These are phyloP conservation scores for Orestias chungarensis DNA, from an alignment of 2,797 vertebrate genomes.

Conservation along the genomic window DNA sequence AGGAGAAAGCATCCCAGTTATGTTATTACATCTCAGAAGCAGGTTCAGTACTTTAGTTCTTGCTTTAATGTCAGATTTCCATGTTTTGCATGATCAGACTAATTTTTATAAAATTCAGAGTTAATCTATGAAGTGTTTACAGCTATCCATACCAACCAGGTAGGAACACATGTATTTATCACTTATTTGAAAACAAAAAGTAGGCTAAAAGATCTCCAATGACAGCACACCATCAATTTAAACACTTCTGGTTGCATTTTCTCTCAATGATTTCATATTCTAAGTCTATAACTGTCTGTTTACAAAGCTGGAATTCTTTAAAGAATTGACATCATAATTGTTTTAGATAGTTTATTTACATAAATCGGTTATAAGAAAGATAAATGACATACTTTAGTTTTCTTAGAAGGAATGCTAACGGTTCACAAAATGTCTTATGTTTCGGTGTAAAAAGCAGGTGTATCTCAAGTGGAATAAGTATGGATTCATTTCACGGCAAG, in stretches of 20 bases:
- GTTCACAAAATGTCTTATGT: background rate
- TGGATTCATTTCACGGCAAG: too few relatives aligned
- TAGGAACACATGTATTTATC: background rate
- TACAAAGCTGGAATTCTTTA: background rate
- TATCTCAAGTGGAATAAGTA: too few relatives aligned
- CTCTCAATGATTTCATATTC: background rate
- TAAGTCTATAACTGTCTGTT: background rate
- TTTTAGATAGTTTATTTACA: background rate
- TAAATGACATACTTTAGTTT: too few relatives aligned
- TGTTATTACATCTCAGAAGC: constrained; percentile 15
- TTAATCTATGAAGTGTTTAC: background rate
- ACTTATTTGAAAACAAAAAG: background rate
- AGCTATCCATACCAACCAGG: background rate
- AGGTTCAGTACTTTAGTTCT: background rate
- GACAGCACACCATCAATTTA: background rate
- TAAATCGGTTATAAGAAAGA: too few relatives aligned
- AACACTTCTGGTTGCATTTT: background rate
- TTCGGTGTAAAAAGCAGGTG: background rate
- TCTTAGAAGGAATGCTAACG: background rate
- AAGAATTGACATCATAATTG: background rate
- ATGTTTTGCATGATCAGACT: background rate
- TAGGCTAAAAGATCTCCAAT: background rate
- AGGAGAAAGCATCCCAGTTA: constrained; percentile 1
- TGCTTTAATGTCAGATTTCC: background rate
- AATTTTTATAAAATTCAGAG: background rate